Conservation (phyloP, 2,113 vertebrate genomes). For the Neolamprologus cancellatus region DNA sequence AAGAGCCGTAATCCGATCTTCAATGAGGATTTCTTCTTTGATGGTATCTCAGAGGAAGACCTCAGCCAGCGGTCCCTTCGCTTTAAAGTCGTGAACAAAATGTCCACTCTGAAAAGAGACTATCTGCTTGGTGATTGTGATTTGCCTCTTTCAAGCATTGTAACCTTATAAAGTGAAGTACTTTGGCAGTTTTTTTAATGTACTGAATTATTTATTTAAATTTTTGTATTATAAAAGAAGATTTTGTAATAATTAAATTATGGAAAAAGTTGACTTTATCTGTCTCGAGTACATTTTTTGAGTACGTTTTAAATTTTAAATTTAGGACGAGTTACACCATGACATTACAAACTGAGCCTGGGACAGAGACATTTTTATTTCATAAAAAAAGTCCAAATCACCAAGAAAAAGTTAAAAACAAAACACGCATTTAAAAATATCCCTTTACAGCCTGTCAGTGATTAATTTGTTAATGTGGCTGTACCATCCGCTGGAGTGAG, state of each 20-base stretch:
- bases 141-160: constrained; percentile 66
- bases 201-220: constrained; percentile 48
- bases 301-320: not conserved
- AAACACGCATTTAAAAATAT: not conserved
- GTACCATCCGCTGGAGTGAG: constrained; percentile 5
- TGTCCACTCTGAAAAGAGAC: constrained; percentile 78
- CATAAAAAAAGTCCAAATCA: not conserved
- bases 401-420: not conserved
- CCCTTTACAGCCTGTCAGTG: not conserved
- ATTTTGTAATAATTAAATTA: constrained; percentile 62
- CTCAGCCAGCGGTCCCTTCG: constrained; percentile 69
- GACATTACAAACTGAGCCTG: not conserved
- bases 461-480: not conserved
- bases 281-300: constrained; percentile 20
- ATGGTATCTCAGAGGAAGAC: constrained; percentile 75
- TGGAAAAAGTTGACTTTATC: constrained; percentile 3
- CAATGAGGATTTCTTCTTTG: constrained; percentile 89
- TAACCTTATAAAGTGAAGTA: constrained; percentile 30
- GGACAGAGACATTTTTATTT: not conserved
- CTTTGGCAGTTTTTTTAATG: not conserved
- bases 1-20: constrained; percentile 86
- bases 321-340: not conserved
- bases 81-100: constrained; percentile 82
- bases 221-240: constrained; percentile 46
- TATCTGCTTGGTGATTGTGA: constrained; percentile 70